These are phyloP conservation scores for Spea bombifrons DNA, from an alignment of 2,113 vertebrate genomes.

Conservation along the genomic window DNA sequence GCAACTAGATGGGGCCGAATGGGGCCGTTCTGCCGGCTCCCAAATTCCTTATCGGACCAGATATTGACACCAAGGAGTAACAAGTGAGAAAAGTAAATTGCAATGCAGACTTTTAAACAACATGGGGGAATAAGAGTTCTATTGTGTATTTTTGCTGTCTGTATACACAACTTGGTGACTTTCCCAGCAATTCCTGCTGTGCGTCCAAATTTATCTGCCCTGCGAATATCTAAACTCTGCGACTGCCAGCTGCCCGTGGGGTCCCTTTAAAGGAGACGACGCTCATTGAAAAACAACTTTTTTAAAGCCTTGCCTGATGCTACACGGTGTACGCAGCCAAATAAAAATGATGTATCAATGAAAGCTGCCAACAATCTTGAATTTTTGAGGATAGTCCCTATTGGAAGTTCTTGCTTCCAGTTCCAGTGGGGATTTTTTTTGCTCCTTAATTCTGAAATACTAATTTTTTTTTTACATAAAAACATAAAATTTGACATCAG, in stretches of 20 bases:
- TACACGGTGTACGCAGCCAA: neutral
- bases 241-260: neutral
- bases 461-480: no score
- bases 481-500: no score
- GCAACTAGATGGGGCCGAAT: no score
- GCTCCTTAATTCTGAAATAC: no score
- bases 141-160: conserved; percentile 1
- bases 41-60: neutral
- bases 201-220: neutral
- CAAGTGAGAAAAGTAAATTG: neutral
- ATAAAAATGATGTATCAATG: neutral
- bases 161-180: conserved; percentile 7
- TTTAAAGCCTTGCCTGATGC: neutral
- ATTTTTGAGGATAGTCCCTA: no score
- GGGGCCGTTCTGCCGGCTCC: no score
- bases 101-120: neutral
- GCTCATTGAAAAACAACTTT: neutral
- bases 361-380: neutral
- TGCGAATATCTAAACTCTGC: neutral
- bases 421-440: no score
- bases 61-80: neutral
- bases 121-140: neutral
- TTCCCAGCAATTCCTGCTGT: conserved; percentile 27
- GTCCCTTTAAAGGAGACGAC: neutral
- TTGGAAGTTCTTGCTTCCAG: no score